Base-by-base conservation (phyloP, 92 coral and sea anemone species). In the Scolanthus callimorphus region DNA sequence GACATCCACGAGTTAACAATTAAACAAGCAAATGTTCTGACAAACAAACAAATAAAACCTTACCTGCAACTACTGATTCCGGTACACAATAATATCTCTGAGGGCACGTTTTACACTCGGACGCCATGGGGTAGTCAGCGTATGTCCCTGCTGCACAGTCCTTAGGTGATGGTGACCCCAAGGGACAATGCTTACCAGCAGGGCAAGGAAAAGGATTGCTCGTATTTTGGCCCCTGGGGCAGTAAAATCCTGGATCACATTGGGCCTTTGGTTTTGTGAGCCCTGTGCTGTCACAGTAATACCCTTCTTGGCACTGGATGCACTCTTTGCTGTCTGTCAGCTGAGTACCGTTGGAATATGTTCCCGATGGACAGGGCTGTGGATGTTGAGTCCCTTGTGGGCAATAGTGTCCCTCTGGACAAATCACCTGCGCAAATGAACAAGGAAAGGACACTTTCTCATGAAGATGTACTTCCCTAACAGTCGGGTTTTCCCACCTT, bases 351-450 rank as follows among this genome's bases (percentile, higher is more conserved):
- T 92, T 92, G 11, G 86, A 80, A 52, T 66, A 88, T 0, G 90
- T 88, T 23, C 98, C 98, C 22, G 68, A 52, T 2, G 92, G 90
- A 49, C 98, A 92, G 4, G 84, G 92, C 11, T 63, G 31, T 1
- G 98, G 98, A 39, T 84, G 88, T 22, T 67, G 65, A 19, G 98
- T 92, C 17, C 96, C 78, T 31, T 28, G 34, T 2, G 26, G 58
- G 50, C 98, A 92, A 72, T 72, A 92, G n/a, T 50, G 68, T 19
- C 98, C 98, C 53, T 69, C 77, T 1, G 94, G 84, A 38, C 98
- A 92, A n/a, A 69, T 61, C 3, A 80, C 22, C 41, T 34, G n/a
- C n/a, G n/a, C n/a, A n/a, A n/a, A n/a, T n/a, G n/a, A n/a, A n/a
- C n/a, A n/a, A n/a, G n/a, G 15, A 34, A 34, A 34, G 41, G 41